Evolutionary conservation across 1,140 invertebrate genomes (phyloP), one percentile per base, ranked within the genome.

Genomic region (Medauroidea extradentata): DNA sequence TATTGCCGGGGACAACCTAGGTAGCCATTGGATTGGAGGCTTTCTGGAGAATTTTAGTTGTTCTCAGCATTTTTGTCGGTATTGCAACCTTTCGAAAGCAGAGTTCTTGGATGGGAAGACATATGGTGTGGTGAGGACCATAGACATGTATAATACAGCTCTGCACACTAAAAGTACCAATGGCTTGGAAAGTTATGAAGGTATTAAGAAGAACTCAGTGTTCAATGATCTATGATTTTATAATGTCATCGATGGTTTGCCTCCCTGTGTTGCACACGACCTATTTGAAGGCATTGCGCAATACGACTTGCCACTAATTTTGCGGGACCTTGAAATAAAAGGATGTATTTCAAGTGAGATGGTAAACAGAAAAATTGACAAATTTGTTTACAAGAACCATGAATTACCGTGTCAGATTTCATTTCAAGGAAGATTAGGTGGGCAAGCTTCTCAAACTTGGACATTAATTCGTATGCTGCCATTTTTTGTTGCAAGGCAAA

Each of bases 21-120:
- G 65, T n/a, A 65, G 61, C 53, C 65, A 67, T 57, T 39, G 46
- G 8, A 38, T 67, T 9, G 65, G 61, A 24, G 65, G 65, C 14
- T 64, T 67, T 52, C 18, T 55, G n/a, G 59, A 64, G 63, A 69
- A 67, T 61, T 67, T 67, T 24, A 64, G 60, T 60, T 62, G 14
- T 16, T 14, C 61, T 23, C 42, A 62, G 38, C 61, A 67, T 57
- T 61, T 67, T 42, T 66, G 67, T 46, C 23, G 58, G 41, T 65
- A 62, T 42, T 68, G 63, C 59, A 29, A 59, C 23, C 29, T 64
- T 25, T 57, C 34, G 1, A 59, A 53, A 43, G 54, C 63, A 29
- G 53, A 65, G 34, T 63, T 64, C 57, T 3, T 65, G 13, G 39
- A 19, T 23, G 46, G 58, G 39, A 52, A 60, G 56, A 14, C 19